Conservation (phyloP, 2,888 invertebrate genomes). For the Ellobium chinense region DNA sequence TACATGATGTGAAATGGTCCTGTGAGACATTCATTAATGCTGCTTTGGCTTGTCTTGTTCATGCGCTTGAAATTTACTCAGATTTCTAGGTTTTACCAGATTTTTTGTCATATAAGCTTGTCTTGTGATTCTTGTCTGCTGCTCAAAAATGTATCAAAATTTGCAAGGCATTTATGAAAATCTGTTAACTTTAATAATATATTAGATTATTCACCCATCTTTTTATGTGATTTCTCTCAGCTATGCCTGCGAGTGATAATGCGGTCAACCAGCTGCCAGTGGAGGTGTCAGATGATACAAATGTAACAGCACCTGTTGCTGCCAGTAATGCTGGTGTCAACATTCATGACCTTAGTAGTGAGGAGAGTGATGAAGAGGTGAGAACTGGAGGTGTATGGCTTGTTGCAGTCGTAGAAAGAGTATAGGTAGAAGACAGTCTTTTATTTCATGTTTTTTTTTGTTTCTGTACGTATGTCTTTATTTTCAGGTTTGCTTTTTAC, state of each 20-base stretch:
- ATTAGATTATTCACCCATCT: too few relatives aligned
- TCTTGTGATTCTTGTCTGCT: neutral
- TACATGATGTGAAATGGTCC: too few relatives aligned
- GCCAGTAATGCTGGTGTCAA: neutral
- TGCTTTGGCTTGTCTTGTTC: too few relatives aligned
- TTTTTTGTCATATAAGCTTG: neutral
- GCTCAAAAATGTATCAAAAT: neutral
- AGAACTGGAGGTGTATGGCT: neutral
- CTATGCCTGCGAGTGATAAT: conserved; percentile 37
- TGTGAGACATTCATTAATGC: too few relatives aligned
- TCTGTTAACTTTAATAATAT: too few relatives aligned
- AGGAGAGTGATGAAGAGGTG: conserved; percentile 23
- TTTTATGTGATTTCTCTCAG: too few relatives aligned
- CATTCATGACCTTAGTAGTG: conserved; percentile 7
- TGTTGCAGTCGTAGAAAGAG: too few relatives aligned
- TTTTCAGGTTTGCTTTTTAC: neutral
- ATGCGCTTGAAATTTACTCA: too few relatives aligned
- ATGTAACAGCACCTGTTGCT: neutral
- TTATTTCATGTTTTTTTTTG: neutral
- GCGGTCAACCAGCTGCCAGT: conserved; percentile 14
- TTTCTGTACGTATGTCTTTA: neutral
- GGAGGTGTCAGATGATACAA: conserved; percentile 4
- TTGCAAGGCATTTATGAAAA: too few relatives aligned
- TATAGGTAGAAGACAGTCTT: too few relatives aligned
- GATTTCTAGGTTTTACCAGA: too few relatives aligned